Conservation (phyloP, 1,140 invertebrate species). For the Leucophenga varia region DNA sequence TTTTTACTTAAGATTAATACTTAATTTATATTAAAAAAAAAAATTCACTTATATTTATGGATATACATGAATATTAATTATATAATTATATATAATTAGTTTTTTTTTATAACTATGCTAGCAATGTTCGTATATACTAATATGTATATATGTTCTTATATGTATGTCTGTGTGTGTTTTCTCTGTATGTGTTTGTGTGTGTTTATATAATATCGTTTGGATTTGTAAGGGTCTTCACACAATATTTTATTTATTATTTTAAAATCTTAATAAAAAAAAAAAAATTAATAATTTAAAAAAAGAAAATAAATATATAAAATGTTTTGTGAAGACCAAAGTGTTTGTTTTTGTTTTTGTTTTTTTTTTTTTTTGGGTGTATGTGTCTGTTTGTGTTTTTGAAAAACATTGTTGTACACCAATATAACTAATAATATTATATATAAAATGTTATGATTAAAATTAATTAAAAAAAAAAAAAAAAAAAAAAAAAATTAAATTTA, state of each 20-base stretch:
- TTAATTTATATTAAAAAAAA: no score
- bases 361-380: constrained; percentile 13
- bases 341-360: neutral
- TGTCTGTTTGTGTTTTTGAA: no score
- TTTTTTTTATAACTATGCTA: constrained; percentile 19
- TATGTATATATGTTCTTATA: no score
- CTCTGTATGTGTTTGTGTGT: constrained; percentile 16
- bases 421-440: no score
- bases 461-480: no score
- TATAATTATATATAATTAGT: constrained; percentile 10
- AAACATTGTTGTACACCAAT: no score
- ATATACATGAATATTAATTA: constrained; percentile 32
- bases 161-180: no score
- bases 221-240: no score
- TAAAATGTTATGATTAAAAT: no score
- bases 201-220: no score
- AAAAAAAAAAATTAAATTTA: no score
- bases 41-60: constrained; percentile 30
- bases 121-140: no score
- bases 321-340: constrained; percentile 15
- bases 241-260: constrained; percentile 43
- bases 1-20: constrained; percentile 24
- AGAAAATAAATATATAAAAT: constrained; percentile 17
- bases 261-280: constrained; percentile 50
- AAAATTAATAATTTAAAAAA: constrained; percentile 23